These are phyloP conservation scores for Trypoxylon attenuatum DNA, from an alignment of 2,888 invertebrate species.

Conservation along the genomic window DNA sequence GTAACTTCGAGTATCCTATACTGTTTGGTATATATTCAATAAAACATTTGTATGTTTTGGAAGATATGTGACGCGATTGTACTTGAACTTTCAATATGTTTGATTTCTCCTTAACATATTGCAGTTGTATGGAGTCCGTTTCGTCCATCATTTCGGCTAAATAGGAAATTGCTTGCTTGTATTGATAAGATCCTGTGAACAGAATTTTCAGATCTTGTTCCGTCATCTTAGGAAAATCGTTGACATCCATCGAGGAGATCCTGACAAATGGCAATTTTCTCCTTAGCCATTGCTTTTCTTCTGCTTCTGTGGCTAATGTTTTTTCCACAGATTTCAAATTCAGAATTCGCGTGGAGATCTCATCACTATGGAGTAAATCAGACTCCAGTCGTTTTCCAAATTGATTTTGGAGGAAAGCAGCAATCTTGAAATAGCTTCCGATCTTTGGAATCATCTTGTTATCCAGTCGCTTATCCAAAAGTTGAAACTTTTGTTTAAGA, in stretches of 20 bases:
- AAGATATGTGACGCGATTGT: slow-evolving; percentile 16
- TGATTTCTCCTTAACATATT: slow-evolving; percentile 6
- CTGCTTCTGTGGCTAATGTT: neutral
- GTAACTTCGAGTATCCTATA: neutral
- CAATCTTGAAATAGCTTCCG: neutral
- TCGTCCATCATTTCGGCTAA: slow-evolving; percentile 21
- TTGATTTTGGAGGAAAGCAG: neutral
- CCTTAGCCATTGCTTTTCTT: neutral
- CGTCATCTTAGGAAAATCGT: slow-evolving; percentile 11
- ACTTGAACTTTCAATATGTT: slow-evolving; percentile 4
- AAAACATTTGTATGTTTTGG: slow-evolving; percentile 1
- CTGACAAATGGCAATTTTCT: neutral
- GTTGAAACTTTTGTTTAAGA: slow-evolving; percentile 42
- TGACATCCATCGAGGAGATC: neutral
- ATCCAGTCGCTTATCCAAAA: neutral
- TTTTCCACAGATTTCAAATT: neutral
- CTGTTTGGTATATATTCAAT: neutral
- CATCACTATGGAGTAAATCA: neutral
- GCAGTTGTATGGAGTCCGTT: too few species aligned
- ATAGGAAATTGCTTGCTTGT: slow-evolving; percentile 20
- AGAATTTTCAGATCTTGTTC: slow-evolving; percentile 9
- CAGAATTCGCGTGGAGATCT: neutral
- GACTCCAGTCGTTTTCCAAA: neutral
- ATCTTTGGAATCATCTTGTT: neutral
- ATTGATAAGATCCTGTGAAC: slow-evolving; percentile 11